Conservation (phyloP, 2,888 invertebrate genomes). For the Baronia brevicornis region DNA sequence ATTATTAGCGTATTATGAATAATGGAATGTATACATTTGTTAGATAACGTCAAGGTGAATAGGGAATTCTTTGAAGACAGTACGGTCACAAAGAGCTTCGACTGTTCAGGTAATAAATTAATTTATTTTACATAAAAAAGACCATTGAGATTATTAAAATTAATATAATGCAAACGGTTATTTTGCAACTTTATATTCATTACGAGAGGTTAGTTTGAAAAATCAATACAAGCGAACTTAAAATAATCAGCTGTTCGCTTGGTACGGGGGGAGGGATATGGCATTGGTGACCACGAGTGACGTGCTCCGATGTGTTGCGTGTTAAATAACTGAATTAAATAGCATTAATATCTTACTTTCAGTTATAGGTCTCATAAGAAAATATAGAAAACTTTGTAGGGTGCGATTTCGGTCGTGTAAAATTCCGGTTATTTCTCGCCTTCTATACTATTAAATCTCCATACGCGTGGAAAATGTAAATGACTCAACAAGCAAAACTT, state of each 20-base stretch:
- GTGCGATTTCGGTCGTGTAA: neutral
- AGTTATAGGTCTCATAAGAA: neutral
- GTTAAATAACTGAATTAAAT: slow-evolving; percentile 18
- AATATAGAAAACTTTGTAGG: too few relatives aligned
- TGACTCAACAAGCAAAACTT: slow-evolving; percentile 34
- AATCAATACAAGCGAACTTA: slow-evolving; percentile 71
- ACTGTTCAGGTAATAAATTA: slow-evolving; percentile 76
- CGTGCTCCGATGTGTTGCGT: slow-evolving; percentile 37
- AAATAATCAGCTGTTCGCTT: slow-evolving; percentile 73
- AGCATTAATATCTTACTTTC: neutral
- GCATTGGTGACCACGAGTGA: slow-evolving; percentile 63
- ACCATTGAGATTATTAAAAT: slow-evolving; percentile 16
- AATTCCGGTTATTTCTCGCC: slow-evolving; percentile 7
- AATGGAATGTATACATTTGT: slow-evolving; percentile 83
- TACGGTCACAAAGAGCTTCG: slow-evolving; percentile 77
- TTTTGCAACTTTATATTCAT: slow-evolving; percentile 29
- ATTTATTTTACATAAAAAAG: slow-evolving; percentile 26
- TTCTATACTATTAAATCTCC: neutral
- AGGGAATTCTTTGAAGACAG: slow-evolving; percentile 64
- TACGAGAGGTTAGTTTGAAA: slow-evolving; percentile 60
- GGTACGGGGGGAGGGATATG: slow-evolving; percentile 46
- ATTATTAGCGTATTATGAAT: slow-evolving; percentile 51
- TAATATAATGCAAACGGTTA: slow-evolving; percentile 8
- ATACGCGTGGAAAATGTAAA: slow-evolving; percentile 15
- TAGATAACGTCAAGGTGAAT: slow-evolving; percentile 78